Evolutionary conservation across 2,888 invertebrate genomes (phyloP).

Genomic region (Camponotus fellah): DNA sequence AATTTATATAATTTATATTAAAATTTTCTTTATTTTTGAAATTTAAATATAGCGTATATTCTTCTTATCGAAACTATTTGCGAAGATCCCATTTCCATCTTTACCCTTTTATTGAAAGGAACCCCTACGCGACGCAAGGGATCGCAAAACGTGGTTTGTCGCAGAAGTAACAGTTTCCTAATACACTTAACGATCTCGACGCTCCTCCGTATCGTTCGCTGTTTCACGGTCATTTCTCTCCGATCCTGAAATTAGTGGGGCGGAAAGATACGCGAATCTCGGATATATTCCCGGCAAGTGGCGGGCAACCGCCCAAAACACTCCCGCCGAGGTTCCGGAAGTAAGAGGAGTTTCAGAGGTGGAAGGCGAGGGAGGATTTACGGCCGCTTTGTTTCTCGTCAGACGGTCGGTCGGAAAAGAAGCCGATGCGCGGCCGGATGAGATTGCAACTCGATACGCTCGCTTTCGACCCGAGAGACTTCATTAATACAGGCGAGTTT

Average conservation of each 20-base stretch:
- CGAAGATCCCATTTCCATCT: slow-evolving; percentile 7
- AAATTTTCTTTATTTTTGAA: not conserved
- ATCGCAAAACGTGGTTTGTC: slow-evolving; percentile 48
- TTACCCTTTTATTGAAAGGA: not conserved
- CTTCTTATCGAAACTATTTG: slow-evolving; percentile 23
- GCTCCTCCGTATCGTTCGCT: slow-evolving; percentile 69
- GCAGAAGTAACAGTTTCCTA: slow-evolving; percentile 72
- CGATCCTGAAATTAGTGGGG: slow-evolving; percentile 72
- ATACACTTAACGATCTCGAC: slow-evolving; percentile 74
- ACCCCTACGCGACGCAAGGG: not conserved
- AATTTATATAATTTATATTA: not conserved
- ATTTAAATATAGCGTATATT: not conserved
- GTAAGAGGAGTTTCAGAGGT: slow-evolving; percentile 49
- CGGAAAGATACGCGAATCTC: slow-evolving; percentile 78
- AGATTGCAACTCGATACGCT: slow-evolving; percentile 54
- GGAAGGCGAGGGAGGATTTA: slow-evolving; percentile 75
- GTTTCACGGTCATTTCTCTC: slow-evolving; percentile 76
- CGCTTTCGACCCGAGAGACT: slow-evolving; percentile 49
- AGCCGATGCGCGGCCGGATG: slow-evolving; percentile 46
- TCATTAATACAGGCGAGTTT: slow-evolving; percentile 46
- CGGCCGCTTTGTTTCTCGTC: slow-evolving; percentile 83
- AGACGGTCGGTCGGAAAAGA: slow-evolving; percentile 73
- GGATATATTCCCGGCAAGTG: slow-evolving; percentile 76
- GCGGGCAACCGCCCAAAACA: slow-evolving; percentile 78
- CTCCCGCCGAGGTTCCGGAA: slow-evolving; percentile 65